Conservation (phyloP, 1,140 invertebrate species). For the Cheumatopsyche charites region DNA sequence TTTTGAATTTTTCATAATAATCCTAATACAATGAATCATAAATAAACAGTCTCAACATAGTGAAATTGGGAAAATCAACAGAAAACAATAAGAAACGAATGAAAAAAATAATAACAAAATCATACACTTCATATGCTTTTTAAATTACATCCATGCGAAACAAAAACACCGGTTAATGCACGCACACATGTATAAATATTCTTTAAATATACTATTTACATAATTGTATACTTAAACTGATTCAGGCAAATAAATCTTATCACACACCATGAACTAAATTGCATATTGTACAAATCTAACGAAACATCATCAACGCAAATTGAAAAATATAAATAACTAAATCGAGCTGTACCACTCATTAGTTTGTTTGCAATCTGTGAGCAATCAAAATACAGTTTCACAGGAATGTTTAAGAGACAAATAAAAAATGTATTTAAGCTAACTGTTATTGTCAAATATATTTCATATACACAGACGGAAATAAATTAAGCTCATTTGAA, state of each 20-base stretch:
- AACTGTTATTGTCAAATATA: too few relatives aligned
- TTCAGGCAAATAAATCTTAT: constrained; percentile 49
- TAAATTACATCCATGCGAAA: not conserved
- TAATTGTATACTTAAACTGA: constrained; percentile 47
- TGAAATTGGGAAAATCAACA: too few relatives aligned
- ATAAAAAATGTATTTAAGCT: too few relatives aligned
- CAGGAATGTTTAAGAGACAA: too few relatives aligned
- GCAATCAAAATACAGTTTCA: not conserved
- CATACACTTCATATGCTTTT: not conserved
- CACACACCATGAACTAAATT: constrained; percentile 47
- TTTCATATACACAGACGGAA: too few relatives aligned
- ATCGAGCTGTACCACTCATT: too few relatives aligned
- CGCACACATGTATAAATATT: not conserved
- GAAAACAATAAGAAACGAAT: too few relatives aligned
- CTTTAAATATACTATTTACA: constrained; percentile 41
- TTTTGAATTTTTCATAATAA: too few relatives aligned
- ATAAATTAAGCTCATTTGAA: too few relatives aligned
- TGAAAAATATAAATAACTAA: not conserved
- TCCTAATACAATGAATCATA: too few relatives aligned
- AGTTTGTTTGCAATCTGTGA: constrained; percentile 1
- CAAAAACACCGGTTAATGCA: not conserved
- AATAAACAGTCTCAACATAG: too few relatives aligned
- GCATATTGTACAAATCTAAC: constrained; percentile 24
- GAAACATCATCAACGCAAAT: not conserved
- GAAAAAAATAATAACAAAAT: too few relatives aligned